Evolutionary conservation across 2,888 invertebrate genomes (phyloP).

Genomic region (Empis stercorea): DNA sequence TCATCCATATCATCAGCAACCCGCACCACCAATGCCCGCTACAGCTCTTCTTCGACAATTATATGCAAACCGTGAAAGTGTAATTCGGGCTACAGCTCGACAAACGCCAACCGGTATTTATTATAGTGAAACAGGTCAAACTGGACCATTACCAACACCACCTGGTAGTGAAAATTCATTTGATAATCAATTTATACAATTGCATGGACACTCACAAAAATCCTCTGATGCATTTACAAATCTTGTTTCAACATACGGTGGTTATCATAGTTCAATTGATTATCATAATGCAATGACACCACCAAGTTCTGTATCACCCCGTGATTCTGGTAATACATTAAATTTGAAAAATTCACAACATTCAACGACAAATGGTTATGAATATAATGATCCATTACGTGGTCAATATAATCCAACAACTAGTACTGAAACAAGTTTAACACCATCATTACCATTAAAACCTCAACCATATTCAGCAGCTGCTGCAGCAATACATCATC

Average conservation of each 20-base stretch:
- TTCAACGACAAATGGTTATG: slow-evolving; percentile 37
- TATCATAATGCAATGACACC: slow-evolving; percentile 94
- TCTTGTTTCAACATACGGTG: slow-evolving; percentile 43
- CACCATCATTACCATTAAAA: slow-evolving; percentile 65
- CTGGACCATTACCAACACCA: slow-evolving; percentile 75
- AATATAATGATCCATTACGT: slow-evolving; percentile 52
- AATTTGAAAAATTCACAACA: slow-evolving; percentile 27
- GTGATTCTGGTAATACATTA: slow-evolving; percentile 59
- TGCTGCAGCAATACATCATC: slow-evolving; percentile 48
- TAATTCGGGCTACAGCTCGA: slow-evolving; percentile 73
- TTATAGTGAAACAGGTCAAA: slow-evolving; percentile 43
- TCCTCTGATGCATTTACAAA: slow-evolving; percentile 44
- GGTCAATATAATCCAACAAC: slow-evolving; percentile 26
- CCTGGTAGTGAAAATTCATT: slow-evolving; percentile 71
- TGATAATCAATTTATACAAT: slow-evolving; percentile 47
- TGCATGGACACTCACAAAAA: slow-evolving; percentile 42
- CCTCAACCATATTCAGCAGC: slow-evolving; percentile 78
- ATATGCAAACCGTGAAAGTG: slow-evolving; percentile 88
- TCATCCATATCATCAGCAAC: slow-evolving; percentile 37
- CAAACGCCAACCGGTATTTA: slow-evolving; percentile 35
- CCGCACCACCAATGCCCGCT: slow-evolving; percentile 58
- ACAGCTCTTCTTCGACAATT: slow-evolving; percentile 80
- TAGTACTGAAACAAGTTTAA: slow-evolving; percentile 44
- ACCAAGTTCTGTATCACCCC: slow-evolving; percentile 90
- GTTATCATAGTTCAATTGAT: slow-evolving; percentile 56